These are phyloP conservation scores for Druceiella hillmani DNA, from an alignment of 2,888 invertebrate genomes.

Conservation along the genomic window DNA sequence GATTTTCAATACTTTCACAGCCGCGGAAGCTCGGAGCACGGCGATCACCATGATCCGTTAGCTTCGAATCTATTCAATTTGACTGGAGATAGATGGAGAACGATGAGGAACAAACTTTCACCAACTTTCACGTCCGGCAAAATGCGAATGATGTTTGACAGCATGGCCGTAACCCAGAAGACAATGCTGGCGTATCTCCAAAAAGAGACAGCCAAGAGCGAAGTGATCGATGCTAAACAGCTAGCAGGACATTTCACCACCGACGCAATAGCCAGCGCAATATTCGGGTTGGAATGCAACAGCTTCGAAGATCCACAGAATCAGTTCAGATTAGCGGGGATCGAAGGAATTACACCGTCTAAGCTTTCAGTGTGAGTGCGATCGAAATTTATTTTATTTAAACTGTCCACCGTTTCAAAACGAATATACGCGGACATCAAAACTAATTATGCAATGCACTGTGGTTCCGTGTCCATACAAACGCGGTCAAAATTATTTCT, in stretches of 20 bases:
- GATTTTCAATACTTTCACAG: slow-evolving; percentile 63
- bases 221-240: slow-evolving; percentile 49
- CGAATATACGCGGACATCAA: too few species aligned
- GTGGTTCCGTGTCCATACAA: too few species aligned
- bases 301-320: slow-evolving; percentile 51
- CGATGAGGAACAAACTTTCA: slow-evolving; percentile 56
- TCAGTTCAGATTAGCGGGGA: too few species aligned
- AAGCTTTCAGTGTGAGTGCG: too few species aligned
- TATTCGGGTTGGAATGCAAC: slow-evolving; percentile 58
- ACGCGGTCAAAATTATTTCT: too few species aligned
- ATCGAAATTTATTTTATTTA: too few species aligned
- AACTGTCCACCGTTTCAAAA: too few species aligned
- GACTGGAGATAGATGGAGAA: slow-evolving; percentile 57
- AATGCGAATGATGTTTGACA: slow-evolving; percentile 58
- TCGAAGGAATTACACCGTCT: too few species aligned
- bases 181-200: slow-evolving; percentile 44
- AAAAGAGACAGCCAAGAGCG: slow-evolving; percentile 28
- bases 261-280: slow-evolving; percentile 57
- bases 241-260: slow-evolving; percentile 55
- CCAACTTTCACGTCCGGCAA: slow-evolving; percentile 64
- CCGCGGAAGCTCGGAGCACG: slow-evolving; percentile 57
- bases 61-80: slow-evolving; percentile 56
- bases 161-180: slow-evolving; percentile 52
- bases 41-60: slow-evolving; percentile 54
- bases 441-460: too few species aligned